These are phyloP conservation scores for Sussaba pulchella DNA, from an alignment of 2,888 invertebrate species.

Conservation along the genomic window DNA sequence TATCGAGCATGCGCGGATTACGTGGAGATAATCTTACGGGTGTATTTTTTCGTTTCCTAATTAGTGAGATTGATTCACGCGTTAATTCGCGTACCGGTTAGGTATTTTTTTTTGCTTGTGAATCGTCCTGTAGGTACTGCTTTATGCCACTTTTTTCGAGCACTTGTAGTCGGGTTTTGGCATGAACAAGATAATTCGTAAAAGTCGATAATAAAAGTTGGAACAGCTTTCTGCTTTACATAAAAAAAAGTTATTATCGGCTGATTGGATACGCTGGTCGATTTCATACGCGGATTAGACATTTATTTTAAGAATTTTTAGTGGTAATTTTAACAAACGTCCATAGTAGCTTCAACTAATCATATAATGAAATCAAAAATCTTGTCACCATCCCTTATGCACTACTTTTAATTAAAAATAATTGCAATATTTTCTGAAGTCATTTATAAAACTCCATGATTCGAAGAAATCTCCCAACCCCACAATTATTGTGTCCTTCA, in stretches of 20 bases:
- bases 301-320: no score
- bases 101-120: not conserved
- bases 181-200: not conserved
- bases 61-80: not conserved
- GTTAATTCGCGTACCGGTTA: not conserved
- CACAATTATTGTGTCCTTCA: no score
- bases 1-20: constrained; percentile 2
- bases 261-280: not conserved
- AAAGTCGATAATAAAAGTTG: not conserved
- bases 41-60: not conserved
- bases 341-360: no score
- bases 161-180: not conserved
- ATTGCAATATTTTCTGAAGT: no score
- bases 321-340: no score
- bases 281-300: no score
- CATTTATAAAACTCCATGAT: no score
- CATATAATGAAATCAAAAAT: no score
- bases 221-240: not conserved
- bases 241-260: not conserved
- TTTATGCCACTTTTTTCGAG: not conserved
- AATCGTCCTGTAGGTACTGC: no score
- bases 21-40: not conserved
- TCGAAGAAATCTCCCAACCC: no score
- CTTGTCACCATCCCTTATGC: no score
- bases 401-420: no score